Conservation (phyloP, 2,797 vertebrate genomes). For the Sebastes matsubarae region DNA sequence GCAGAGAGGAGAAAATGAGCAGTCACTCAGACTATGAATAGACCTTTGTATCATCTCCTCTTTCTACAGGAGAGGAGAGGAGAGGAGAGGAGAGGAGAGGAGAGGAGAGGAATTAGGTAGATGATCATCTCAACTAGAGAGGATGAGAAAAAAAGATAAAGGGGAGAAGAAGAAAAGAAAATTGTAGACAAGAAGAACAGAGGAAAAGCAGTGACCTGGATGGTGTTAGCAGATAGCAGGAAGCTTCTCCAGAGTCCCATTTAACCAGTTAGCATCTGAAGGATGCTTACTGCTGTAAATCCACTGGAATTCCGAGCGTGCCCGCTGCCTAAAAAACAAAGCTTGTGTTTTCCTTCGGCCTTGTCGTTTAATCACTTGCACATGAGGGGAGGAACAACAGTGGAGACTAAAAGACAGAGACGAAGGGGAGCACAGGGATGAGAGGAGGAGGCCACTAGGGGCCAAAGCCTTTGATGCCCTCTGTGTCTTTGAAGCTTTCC, state of each 20-base stretch:
- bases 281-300: conserved; percentile 67
- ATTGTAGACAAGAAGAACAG: conserved; percentile 6
- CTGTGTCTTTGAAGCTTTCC: conserved; percentile 56
- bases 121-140: neutral
- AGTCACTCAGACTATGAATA: conserved; percentile 74
- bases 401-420: conserved; percentile 38
- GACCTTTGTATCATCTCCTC: conserved; percentile 68
- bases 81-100: too few species aligned
- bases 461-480: conserved; percentile 65
- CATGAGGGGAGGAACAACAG: conserved; percentile 71
- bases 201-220: conserved; percentile 5
- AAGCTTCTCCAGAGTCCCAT: conserved; percentile 61
- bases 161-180: neutral
- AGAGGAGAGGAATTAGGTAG: neutral
- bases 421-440: conserved; percentile 49
- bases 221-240: conserved; percentile 34
- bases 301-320: conserved; percentile 68
- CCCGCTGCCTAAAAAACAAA: conserved; percentile 72
- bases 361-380: conserved; percentile 80
- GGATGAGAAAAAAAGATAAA: neutral
- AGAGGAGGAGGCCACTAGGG: conserved; percentile 60
- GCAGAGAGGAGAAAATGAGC: conserved; percentile 68
- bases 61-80: neutral
- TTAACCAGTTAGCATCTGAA: conserved; percentile 71
- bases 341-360: conserved; percentile 69